Evolutionary conservation across 2,797 vertebrate species (phyloP), one percentile per base, ranked within the genome.

Genomic region (Sylvilagus floridanus): DNA sequence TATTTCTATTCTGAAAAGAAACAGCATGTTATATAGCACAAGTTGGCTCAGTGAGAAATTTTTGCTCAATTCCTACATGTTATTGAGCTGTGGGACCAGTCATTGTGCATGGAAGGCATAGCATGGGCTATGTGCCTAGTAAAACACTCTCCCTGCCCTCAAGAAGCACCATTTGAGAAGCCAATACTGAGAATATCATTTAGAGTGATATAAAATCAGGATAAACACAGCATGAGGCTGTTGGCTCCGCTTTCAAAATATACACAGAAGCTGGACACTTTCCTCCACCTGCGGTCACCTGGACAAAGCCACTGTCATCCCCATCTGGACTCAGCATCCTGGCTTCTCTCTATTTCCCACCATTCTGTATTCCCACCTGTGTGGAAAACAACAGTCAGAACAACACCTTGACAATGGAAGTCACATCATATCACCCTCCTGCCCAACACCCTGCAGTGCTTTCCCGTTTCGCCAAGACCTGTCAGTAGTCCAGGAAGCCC

Each of bases 1-100:
- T 93, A 2, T 95, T 97, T 91, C 89, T 94, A 0, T 94, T 96
- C 93, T 65, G 73, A 92, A 96, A 93, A 85, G 90, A 96, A 91
- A 75, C 72, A 72, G 68, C 28, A 73, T 57, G 47, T 82, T 57
- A 81, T 62, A 50, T 26, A 0, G 10, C 32, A 73, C 14, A 97
- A 86, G n/a, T 37, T 93, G 78, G 54, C 42, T n/a, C 50, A 35
- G 14, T 28, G 77, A 66, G 47, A 50, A n/a, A 78, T 85, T 57
- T 57, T 47, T 82, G 50, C 35, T 69, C 14, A 26, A 3, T 92
- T 42, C 28, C 52, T 73, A 42, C 85, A 60, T 24, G 65, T 26
- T 71, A 60, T 16, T 19, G 26, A 73, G 16, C 26, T 93, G 37
- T 86, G 32, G 50, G 71, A 84, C 63, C 47, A 83, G 78, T 19